Evolutionary conservation across 2,113 vertebrate genomes (phyloP).

Genomic region (Neogale vison): DNA sequence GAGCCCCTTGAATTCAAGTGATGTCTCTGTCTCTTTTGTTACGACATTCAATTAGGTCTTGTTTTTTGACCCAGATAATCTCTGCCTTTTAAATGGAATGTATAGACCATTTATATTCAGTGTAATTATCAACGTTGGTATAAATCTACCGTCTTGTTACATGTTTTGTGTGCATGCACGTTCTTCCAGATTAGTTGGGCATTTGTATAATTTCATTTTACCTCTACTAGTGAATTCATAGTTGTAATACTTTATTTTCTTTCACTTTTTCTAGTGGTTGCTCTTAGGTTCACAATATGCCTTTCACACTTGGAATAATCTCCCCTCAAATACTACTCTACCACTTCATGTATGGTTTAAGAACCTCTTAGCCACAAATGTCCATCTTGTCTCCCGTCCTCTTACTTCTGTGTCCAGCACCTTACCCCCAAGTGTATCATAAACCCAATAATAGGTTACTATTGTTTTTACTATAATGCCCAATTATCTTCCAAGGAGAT

Average conservation of each 20-base stretch:
- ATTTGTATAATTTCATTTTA: background rate
- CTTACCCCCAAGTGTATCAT: background rate
- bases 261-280: background rate
- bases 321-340: background rate
- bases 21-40: background rate
- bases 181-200: background rate
- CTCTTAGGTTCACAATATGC: background rate
- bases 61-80: background rate
- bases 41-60: background rate
- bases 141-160: background rate
- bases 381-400: background rate
- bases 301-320: background rate
- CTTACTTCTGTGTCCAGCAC: fast-evolving
- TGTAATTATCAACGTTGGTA: background rate
- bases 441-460: background rate
- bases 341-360: background rate
- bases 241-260: background rate
- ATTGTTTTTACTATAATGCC: background rate
- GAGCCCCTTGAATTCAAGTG: background rate
- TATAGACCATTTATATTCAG: background rate
- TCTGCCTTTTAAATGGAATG: background rate
- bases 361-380: background rate
- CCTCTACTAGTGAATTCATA: background rate
- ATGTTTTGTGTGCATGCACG: background rate
- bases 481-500: background rate